phyloP scores from a whole-genome alignment of 2,888 invertebrate genomes.

The Diploptera punctata region DNA sequence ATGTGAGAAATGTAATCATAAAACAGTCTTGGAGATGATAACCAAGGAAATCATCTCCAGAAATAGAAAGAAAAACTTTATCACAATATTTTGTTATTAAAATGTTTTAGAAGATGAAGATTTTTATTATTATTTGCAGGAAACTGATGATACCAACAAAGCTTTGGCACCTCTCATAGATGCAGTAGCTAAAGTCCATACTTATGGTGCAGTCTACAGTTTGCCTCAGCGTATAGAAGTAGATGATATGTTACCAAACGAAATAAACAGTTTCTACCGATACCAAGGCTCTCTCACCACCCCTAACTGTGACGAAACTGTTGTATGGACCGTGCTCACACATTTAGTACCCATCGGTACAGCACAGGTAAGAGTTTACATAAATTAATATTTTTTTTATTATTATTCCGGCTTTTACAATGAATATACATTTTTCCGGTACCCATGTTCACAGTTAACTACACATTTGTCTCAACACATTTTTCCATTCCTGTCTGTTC shows the following conservation, averaged over 20 bases:
- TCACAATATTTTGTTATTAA: too few relatives aligned
- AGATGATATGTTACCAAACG: conserved; percentile 62
- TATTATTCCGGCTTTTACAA: too few relatives aligned
- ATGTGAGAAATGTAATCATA: too few relatives aligned
- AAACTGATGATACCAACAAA: conserved; percentile 47
- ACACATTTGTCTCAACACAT: too few relatives aligned
- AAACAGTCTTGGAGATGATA: too few relatives aligned
- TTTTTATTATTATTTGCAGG: too few relatives aligned
- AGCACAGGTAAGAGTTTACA: conserved; percentile 54
- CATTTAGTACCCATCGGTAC: conserved; percentile 61
- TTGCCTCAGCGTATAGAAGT: conserved; percentile 45
- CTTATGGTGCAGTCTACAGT: conserved; percentile 45
- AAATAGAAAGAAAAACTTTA: too few relatives aligned
- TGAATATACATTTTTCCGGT: too few relatives aligned
- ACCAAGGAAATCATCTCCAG: too few relatives aligned
- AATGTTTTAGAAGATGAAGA: too few relatives aligned
- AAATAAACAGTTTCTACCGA: conserved; percentile 63
- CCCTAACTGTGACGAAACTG: conserved; percentile 73
- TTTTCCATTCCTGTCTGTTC: too few relatives aligned
- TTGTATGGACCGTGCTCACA: conserved; percentile 74
- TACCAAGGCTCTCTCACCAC: conserved; percentile 80
- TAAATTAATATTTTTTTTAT: neutral
- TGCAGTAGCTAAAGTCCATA: conserved; percentile 45
- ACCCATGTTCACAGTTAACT: too few relatives aligned
- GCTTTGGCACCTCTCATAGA: conserved; percentile 48